Evolutionary conservation across 1,140 invertebrate species (phyloP).

Genomic region (Psix sp.): DNA sequence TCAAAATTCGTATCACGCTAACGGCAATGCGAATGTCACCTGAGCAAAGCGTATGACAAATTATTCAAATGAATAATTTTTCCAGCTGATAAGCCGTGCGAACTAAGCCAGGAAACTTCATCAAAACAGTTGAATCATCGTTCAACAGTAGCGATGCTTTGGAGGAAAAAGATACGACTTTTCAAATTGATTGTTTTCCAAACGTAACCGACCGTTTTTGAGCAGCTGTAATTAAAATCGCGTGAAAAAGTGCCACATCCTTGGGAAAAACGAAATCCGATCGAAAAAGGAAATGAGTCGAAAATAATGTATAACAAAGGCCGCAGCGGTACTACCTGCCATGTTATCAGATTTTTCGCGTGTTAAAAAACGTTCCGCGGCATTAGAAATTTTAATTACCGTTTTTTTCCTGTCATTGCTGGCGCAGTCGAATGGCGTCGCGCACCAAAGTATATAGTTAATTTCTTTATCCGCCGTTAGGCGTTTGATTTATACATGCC

Average conservation of each 20-base stretch:
- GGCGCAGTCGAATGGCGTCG: too few species aligned
- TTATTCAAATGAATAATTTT: slow-evolving; percentile 6
- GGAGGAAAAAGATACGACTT: too few species aligned
- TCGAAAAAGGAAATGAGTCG: too few species aligned
- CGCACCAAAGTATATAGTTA: background rate
- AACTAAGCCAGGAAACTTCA: background rate
- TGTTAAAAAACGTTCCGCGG: slow-evolving; percentile 13
- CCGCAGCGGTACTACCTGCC: background rate
- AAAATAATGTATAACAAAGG: slow-evolving; percentile 25
- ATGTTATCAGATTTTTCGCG: slow-evolving; percentile 15
- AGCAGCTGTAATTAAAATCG: background rate
- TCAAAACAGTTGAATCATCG: background rate
- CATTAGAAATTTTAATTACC: slow-evolving; percentile 30
- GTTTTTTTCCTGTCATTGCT: too few species aligned
- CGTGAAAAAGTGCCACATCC: slow-evolving; percentile 1
- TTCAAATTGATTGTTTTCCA: too few species aligned
- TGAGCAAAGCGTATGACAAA: slow-evolving; percentile 11
- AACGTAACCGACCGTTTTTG: too few species aligned
- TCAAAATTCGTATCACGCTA: slow-evolving; percentile 23
- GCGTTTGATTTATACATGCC: slow-evolving; percentile 22
- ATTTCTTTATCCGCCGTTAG: slow-evolving; percentile 30
- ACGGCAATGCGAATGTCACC: slow-evolving; percentile 3
- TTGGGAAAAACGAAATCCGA: slow-evolving; percentile 7
- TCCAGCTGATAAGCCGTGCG: background rate
- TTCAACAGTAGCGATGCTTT: background rate